Conservation (phyloP, 1,140 invertebrate genomes). For the Anastatus disparis region DNA sequence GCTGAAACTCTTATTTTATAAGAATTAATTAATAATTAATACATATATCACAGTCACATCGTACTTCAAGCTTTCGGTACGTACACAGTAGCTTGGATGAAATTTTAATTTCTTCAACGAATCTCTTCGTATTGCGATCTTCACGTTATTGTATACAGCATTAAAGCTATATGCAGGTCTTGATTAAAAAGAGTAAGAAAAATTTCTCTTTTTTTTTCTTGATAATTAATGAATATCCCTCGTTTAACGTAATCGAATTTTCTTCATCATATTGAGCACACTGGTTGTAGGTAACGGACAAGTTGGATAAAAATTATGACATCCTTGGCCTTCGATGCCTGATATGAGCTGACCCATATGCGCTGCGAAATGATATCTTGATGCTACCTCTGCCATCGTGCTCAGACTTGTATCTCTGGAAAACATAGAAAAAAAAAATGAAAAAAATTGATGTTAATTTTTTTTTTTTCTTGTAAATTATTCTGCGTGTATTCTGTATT, state of each 20-base stretch:
- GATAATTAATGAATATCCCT: no score
- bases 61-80: no score
- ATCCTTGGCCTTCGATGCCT: constrained; percentile 76
- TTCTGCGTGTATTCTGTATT: constrained; percentile 30
- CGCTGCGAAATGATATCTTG: constrained; percentile 82
- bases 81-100: no score
- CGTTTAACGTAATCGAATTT: constrained; percentile 61
- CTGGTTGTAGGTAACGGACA: constrained; percentile 75
- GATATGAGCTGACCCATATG: constrained; percentile 84
- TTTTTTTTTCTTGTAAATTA: constrained; percentile 46
- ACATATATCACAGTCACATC: no score
- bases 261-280: constrained; percentile 77
- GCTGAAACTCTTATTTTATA: no score
- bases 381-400: constrained; percentile 73
- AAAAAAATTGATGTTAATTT: constrained; percentile 24
- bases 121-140: not conserved
- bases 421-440: constrained; percentile 41
- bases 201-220: no score
- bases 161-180: no score
- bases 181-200: no score
- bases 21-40: no score
- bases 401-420: constrained; percentile 72
- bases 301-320: constrained; percentile 77
- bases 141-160: no score
- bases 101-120: no score